Evolutionary conservation across 2,113 vertebrate species (phyloP).

Genomic region (Mustela lutreola): DNA sequence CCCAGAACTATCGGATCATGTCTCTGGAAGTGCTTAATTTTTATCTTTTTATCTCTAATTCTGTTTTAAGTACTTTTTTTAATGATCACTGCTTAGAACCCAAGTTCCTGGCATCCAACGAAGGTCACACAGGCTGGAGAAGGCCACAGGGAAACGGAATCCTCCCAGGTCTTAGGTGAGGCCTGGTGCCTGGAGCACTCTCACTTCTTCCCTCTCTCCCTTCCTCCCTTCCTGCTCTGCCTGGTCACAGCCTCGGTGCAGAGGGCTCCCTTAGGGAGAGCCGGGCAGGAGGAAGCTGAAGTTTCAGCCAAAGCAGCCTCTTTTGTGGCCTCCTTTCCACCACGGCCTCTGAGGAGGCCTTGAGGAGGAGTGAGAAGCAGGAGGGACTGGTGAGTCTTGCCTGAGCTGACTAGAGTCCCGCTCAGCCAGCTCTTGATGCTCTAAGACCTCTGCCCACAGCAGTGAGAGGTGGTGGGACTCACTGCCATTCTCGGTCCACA

Average conservation of each 20-base stretch:
- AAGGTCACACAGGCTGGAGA: neutral
- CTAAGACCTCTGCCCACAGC: neutral
- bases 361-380: neutral
- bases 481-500: neutral
- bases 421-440: neutral
- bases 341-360: too few species aligned
- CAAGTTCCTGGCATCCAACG: neutral
- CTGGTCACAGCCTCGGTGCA: neutral
- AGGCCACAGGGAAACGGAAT: neutral
- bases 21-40: constrained; percentile 5
- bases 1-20: neutral
- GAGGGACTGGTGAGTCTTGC: neutral
- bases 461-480: neutral
- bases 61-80: constrained; percentile 36
- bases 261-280: neutral
- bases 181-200: neutral
- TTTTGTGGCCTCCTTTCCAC: neutral
- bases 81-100: constrained; percentile 22
- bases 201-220: neutral
- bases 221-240: neutral
- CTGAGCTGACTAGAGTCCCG: constrained; percentile 8
- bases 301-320: neutral
- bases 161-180: neutral
- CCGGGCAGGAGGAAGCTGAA: neutral
- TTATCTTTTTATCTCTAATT: constrained; percentile 50